These are phyloP conservation scores for Maniola jurtina DNA, from an alignment of 1,140 invertebrate species.

Conservation along the genomic window DNA sequence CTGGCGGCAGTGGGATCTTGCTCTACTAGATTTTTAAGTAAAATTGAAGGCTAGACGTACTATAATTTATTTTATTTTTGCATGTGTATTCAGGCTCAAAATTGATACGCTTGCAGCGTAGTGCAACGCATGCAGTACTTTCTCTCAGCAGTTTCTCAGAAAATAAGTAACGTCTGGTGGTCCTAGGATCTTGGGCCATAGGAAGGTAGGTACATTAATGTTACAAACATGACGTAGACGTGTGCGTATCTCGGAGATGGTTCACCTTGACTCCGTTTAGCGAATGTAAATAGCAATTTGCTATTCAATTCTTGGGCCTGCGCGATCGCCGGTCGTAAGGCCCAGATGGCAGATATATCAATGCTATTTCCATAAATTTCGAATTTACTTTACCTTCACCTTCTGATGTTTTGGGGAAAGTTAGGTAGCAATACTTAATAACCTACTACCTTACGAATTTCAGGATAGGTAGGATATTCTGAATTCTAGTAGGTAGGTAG, in stretches of 20 bases:
- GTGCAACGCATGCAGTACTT: too few relatives aligned
- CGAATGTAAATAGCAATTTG: slow-evolving; percentile 46
- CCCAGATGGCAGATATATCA: slow-evolving; percentile 11
- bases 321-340: slow-evolving; percentile 1
- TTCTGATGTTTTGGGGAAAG: too few relatives aligned
- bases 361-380: background rate
- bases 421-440: background rate
- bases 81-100: too few relatives aligned
- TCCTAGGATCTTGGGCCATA: background rate
- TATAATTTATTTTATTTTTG: too few relatives aligned
- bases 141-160: too few relatives aligned
- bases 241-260: slow-evolving; percentile 12
- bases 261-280: slow-evolving; percentile 48
- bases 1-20: too few relatives aligned
- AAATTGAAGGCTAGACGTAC: too few relatives aligned
- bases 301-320: slow-evolving; percentile 33
- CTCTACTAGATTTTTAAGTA: too few relatives aligned
- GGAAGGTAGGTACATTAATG: background rate
- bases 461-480: background rate
- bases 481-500: background rate
- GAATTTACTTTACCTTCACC: too few relatives aligned
- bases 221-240: slow-evolving; percentile 1
- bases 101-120: too few relatives aligned
- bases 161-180: background rate
- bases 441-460: background rate